These are phyloP conservation scores for Brachypterus glaber DNA, from an alignment of 2,888 invertebrate genomes.

Conservation along the genomic window DNA sequence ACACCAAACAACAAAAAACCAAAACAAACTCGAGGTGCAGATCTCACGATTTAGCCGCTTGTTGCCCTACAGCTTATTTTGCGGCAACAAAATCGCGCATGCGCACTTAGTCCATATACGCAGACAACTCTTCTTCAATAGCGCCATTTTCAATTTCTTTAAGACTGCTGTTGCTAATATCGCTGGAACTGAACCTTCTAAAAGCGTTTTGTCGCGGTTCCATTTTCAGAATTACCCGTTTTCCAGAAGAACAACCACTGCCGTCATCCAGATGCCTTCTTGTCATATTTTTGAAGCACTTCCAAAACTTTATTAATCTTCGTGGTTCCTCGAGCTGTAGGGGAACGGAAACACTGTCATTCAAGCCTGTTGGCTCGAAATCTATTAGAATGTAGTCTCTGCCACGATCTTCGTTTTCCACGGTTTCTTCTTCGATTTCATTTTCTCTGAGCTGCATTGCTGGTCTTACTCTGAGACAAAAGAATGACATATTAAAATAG, in stretches of 20 bases:
- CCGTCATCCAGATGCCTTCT: not conserved
- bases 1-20: no score
- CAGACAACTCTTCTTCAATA: slow-evolving; percentile 38
- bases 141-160: slow-evolving; percentile 36
- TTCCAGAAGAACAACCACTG: not conserved
- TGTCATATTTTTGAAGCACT: not conserved
- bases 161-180: slow-evolving; percentile 38
- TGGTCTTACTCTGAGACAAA: not conserved
- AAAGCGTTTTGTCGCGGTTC: not conserved
- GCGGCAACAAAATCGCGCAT: no score
- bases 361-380: not conserved
- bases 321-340: no score
- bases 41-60: no score
- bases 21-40: no score
- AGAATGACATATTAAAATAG: no score
- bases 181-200: slow-evolving; percentile 26
- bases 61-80: no score
- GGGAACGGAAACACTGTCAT: not conserved
- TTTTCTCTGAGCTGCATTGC: not conserved
- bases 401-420: not conserved
- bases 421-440: not conserved
- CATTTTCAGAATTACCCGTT: not conserved
- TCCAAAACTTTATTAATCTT: not conserved
- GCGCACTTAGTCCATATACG: slow-evolving; percentile 30
- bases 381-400: not conserved